These are phyloP conservation scores for Germaria angustata DNA, from an alignment of 2,888 invertebrate species.

Conservation along the genomic window DNA sequence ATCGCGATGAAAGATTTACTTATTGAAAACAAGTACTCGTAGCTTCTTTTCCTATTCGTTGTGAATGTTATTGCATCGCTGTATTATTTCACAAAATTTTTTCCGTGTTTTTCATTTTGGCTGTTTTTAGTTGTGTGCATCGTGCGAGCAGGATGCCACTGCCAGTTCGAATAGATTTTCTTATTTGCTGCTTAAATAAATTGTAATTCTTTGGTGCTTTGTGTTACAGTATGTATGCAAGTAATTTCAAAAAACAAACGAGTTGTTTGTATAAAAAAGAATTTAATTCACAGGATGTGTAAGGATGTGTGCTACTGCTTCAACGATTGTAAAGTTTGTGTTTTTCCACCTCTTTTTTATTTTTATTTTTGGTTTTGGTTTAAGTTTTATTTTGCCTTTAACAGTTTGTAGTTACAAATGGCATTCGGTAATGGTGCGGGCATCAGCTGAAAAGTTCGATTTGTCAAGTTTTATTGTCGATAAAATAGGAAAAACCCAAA, in stretches of 20 bases:
- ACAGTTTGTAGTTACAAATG: constrained; percentile 57
- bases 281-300: constrained; percentile 33
- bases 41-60: neutral
- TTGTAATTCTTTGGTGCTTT: constrained; percentile 51
- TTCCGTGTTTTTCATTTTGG: neutral
- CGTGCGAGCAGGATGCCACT: neutral
- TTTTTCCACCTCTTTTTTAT: neutral
- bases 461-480: constrained; percentile 68
- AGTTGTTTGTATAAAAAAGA: constrained; percentile 16
- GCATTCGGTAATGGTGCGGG: constrained; percentile 54
- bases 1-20: too few relatives aligned
- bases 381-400: constrained; percentile 1
- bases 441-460: constrained; percentile 67
- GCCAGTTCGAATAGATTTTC: constrained; percentile 47
- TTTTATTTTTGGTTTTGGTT: constrained; percentile 6
- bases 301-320: constrained; percentile 13
- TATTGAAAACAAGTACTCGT: neutral
- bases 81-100: neutral
- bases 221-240: constrained; percentile 22
- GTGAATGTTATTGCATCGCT: neutral
- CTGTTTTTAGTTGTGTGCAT: constrained; percentile 16
- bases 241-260: constrained; percentile 47
- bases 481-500: constrained; percentile 38
- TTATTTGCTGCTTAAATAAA: constrained; percentile 64
- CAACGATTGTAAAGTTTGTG: neutral